Conservation (phyloP, 2,113 vertebrate genomes). For the Tenebrosternarchus preto region DNA sequence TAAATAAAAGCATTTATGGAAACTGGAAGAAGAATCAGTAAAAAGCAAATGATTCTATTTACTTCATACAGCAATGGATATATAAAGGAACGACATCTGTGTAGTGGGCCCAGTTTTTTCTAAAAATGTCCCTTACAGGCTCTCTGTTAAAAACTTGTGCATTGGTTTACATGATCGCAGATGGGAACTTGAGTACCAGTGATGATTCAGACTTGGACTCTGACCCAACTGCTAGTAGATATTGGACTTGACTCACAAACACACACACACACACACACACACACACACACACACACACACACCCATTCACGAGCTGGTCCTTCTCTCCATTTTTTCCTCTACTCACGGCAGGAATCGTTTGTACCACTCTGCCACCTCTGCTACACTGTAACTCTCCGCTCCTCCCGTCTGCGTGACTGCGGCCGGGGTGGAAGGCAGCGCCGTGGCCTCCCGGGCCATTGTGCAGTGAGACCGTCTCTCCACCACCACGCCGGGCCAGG, state of each 20-base stretch:
- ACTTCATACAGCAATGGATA: too few relatives aligned
- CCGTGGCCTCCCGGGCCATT: not conserved
- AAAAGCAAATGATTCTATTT: too few relatives aligned
- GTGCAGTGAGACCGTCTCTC: conserved; percentile 8
- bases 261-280: too few relatives aligned
- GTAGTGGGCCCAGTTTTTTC: too few relatives aligned
- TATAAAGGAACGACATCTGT: too few relatives aligned
- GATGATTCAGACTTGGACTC: not conserved
- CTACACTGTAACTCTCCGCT: not conserved
- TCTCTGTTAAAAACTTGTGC: too few relatives aligned
- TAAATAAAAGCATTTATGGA: too few relatives aligned
- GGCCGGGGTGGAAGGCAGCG: not conserved
- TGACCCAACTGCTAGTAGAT: not conserved
- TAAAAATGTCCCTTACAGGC: too few relatives aligned
- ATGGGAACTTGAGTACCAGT: not conserved
- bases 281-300: too few relatives aligned
- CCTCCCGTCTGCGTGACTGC: not conserved
- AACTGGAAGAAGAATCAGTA: too few relatives aligned
- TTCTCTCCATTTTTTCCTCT: not conserved
- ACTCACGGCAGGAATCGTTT: not conserved
- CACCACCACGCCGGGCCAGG: conserved; percentile 29
- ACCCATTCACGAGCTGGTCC: too few relatives aligned
- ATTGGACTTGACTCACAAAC: not conserved
- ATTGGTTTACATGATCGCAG: too few relatives aligned
- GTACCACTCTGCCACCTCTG: not conserved